Base-by-base conservation (phyloP, 2,888 invertebrate genomes). In the Drosophila neonasuta region DNA sequence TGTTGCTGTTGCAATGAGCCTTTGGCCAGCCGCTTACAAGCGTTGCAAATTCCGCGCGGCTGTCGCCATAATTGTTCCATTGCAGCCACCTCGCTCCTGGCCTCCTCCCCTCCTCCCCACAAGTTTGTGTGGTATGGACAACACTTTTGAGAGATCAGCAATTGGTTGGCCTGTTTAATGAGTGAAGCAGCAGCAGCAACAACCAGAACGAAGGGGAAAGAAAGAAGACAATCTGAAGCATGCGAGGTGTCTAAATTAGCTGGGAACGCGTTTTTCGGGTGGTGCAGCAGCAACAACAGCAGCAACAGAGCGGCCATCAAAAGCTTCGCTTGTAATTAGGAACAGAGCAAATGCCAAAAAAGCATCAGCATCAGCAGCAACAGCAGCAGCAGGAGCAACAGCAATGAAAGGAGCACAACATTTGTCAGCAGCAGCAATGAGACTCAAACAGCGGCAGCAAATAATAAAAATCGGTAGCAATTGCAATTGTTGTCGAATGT, bases 181-280 rank as follows among this genome's bases (percentile, higher is more conserved):
- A 85, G 83, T 70, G 32, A 9, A 32, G 32, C 32, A 32, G 58
- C 67, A 63, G 68, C 24, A 24, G 24, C 6, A 24, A 6, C 24
- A 24, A 24, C 24, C 24, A 24, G 24, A 24, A 24, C 49, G 61
- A 63, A 52, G 32, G 50, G 45, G 8, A 30, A 45, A 51, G 44
- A 42, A 36, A 36, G 36, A 36, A 41, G 9, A 30, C 57, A 49
- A 77, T 73, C 63, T 76, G 71, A 59, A 83, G 86, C 78, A 84
- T 84, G 78, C 68, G 78, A 87, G 83, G 87, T 84, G 83, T 84
- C 87, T 84, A 84, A 87, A 84, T 84, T 84, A 87, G 83, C 78
- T 87, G 83, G 74, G 87, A 84, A 87, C 87, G 78, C 75, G 75
- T 80, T 85, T 81, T 85, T 85, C 70, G 87, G 82, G 54, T 76